phyloP scores from a whole-genome alignment of 2,113 vertebrate species.

The Ictidomys tridecemlineatus region DNA sequence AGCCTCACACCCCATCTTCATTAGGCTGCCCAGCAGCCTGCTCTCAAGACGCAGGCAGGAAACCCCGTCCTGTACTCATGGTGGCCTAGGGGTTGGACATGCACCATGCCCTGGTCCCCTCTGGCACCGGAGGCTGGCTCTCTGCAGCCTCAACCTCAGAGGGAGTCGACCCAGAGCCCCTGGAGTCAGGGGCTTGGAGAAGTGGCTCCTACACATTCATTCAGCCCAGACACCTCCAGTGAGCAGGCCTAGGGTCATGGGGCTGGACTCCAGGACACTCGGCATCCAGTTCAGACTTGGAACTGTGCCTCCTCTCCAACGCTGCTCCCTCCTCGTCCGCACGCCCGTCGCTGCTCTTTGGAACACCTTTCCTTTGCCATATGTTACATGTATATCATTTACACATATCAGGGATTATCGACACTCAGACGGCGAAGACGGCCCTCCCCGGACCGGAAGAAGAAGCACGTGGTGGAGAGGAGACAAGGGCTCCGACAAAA shows the following conservation, averaged over 20 bases:
- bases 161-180: not conserved
- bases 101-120: too few species aligned
- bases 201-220: not conserved
- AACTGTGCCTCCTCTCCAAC: not conserved
- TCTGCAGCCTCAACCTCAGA: not conserved
- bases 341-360: too few species aligned
- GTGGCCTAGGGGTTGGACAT: not conserved
- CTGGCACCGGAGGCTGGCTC: not conserved
- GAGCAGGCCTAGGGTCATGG: not conserved
- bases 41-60: not conserved
- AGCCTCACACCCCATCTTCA: not conserved
- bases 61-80: not conserved
- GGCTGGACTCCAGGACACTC: not conserved
- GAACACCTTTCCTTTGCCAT: too few species aligned
- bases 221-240: fast-evolving
- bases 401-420: not conserved
- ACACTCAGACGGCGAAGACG: not conserved
- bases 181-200: not conserved
- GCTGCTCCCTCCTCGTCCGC: too few species aligned
- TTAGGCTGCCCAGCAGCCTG: too few species aligned
- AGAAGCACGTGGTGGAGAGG: fast-evolving
- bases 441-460: not conserved
- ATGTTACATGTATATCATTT: fast-evolving
- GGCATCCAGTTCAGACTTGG: not conserved
- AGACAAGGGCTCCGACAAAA: too few species aligned